Conservation (phyloP, 2,113 vertebrate genomes). For the Leptosomus discolor region DNA sequence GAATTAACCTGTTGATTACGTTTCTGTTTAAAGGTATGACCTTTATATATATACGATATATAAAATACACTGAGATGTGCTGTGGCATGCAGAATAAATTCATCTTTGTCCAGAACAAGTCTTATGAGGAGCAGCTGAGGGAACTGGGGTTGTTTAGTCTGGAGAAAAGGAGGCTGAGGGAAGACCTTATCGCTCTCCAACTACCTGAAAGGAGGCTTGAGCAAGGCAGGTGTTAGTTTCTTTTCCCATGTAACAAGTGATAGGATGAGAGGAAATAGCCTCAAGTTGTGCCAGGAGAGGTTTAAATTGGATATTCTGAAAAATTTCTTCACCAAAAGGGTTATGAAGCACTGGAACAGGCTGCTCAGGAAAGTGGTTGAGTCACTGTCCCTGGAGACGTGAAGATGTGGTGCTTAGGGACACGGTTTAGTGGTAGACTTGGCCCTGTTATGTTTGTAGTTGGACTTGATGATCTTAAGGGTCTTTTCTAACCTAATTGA, state of each 20-base stretch:
- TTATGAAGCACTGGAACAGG: background rate
- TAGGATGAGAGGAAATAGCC: background rate
- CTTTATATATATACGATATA: background rate
- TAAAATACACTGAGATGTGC: background rate
- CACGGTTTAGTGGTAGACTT: background rate
- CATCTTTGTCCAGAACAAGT: background rate
- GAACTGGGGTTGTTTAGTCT: background rate
- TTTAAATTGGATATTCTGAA: background rate
- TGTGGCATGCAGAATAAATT: background rate
- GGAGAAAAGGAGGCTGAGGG: background rate
- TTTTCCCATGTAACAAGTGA: background rate
- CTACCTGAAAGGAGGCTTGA: background rate
- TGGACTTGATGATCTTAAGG: background rate
- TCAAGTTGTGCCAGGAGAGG: background rate
- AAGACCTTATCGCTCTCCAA: background rate
- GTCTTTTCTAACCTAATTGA: background rate
- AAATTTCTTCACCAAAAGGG: background rate
- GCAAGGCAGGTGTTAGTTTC: accelerated
- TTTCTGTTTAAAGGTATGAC: background rate
- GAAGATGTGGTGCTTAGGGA: background rate
- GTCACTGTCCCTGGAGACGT: background rate
- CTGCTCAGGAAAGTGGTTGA: background rate
- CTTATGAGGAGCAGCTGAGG: background rate
- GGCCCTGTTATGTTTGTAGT: background rate
- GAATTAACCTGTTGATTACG: background rate